Conservation (phyloP, 2,113 vertebrate genomes). For the Myiozetetes cayanensis region DNA sequence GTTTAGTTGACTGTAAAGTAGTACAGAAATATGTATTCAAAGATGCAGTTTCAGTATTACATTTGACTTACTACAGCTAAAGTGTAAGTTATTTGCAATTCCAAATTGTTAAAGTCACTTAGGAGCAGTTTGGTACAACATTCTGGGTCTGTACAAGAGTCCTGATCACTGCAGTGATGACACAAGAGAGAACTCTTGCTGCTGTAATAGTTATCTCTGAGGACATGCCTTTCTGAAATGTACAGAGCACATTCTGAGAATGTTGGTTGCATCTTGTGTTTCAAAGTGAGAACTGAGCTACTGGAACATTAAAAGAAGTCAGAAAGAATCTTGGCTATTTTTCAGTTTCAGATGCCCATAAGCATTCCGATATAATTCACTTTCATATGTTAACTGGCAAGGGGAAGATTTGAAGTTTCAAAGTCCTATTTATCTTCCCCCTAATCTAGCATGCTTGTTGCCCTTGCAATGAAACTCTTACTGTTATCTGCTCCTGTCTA, state of each 20-base stretch:
- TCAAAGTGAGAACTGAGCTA: conserved; percentile 25
- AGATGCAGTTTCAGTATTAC: background rate
- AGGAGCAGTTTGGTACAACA: background rate
- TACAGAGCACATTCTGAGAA: background rate
- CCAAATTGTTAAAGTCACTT: background rate
- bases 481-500: conserved; percentile 29
- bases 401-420: conserved; percentile 42
- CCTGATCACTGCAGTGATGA: background rate
- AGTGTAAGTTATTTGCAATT: background rate
- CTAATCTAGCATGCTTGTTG: conserved; percentile 22
- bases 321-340: background rate
- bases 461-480: background rate
- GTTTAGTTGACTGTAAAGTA: background rate
- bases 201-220: background rate
- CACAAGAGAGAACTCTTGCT: background rate
- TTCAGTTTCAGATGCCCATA: conserved; percentile 23
- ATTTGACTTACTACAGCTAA: background rate
- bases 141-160: background rate
- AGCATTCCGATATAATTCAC: conserved; percentile 25
- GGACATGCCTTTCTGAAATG: background rate
- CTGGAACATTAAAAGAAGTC: background rate
- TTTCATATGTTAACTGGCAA: conserved; percentile 49
- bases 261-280: background rate
- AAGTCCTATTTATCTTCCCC: conserved; percentile 42
- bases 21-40: background rate